Conservation (phyloP, 2,113 vertebrate species). For the Haliaeetus leucogaster region DNA sequence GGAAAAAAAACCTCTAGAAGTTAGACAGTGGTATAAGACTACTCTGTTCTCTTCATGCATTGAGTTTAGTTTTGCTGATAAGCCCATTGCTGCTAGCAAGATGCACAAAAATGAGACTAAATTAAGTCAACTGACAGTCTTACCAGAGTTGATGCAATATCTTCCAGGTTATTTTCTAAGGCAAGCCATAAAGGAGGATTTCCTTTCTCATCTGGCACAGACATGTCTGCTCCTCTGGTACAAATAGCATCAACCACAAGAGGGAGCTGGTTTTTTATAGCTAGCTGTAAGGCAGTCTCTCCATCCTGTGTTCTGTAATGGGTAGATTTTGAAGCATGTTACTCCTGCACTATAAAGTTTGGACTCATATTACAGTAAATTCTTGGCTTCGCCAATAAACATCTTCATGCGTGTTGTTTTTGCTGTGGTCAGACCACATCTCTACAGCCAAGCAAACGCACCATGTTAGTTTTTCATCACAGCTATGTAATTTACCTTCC, state of each 20-base stretch:
- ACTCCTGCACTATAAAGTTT: background rate
- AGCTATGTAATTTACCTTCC: background rate
- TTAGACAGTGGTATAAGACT: background rate
- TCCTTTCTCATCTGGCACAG: conserved; percentile 91
- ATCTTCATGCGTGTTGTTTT: background rate
- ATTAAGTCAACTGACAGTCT: conserved; percentile 11
- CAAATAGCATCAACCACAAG: conserved; percentile 97
- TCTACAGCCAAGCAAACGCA: background rate
- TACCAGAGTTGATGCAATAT: conserved; percentile 97
- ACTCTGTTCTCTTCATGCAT: background rate
- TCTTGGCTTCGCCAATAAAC: too few species aligned
- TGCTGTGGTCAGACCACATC: background rate
- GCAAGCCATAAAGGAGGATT: conserved; percentile 95
- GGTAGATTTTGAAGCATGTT: background rate
- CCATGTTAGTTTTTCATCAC: background rate
- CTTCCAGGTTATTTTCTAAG: conserved; percentile 86
- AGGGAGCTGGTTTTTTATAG: conserved; percentile 94
- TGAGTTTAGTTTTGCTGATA: background rate
- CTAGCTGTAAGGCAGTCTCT: conserved; percentile 91
- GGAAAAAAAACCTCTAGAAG: background rate
- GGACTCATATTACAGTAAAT: background rate
- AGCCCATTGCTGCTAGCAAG: background rate
- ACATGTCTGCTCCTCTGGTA: conserved; percentile 96
- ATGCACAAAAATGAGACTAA: background rate
- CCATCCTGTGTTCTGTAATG: conserved; percentile 87